phyloP scores from a whole-genome alignment of 2,113 vertebrate genomes.

The Psilopogon haemacephalus region DNA sequence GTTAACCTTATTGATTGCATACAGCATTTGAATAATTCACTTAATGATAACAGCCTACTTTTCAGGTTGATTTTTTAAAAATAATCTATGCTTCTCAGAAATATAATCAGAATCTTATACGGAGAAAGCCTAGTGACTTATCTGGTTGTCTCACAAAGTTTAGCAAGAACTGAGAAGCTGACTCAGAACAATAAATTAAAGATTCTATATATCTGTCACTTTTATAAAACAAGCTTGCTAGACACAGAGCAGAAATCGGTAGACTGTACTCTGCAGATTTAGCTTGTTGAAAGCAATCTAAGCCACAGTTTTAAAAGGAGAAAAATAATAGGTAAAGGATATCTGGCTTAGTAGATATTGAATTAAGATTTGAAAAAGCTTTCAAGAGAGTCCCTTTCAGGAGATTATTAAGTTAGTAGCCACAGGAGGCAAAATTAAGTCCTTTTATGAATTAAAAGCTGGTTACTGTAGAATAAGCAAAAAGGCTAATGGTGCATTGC shows the following conservation, averaged over 20 bases:
- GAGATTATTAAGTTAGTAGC: constrained; percentile 40
- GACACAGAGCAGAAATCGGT: background rate
- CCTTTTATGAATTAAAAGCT: constrained; percentile 48
- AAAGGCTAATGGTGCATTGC: background rate
- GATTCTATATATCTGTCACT: background rate
- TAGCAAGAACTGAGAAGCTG: background rate
- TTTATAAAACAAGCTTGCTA: background rate
- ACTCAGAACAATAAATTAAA: background rate
- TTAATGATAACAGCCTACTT: background rate
- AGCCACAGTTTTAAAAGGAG: background rate
- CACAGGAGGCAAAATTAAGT: constrained; percentile 22
- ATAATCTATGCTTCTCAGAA: background rate
- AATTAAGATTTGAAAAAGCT: constrained; percentile 34
- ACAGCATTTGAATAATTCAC: background rate
- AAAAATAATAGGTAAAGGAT: background rate
- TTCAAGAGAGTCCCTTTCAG: constrained; percentile 2
- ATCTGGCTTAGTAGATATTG: constrained; percentile 6
- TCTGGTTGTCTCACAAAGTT: background rate
- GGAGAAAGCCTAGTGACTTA: background rate
- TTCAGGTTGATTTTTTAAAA: background rate
- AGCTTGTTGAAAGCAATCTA: background rate
- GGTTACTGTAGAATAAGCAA: background rate
- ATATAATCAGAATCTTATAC: background rate
- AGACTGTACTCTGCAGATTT: background rate
- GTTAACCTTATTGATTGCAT: background rate